Percentiles rank a stretch among this genome's conserved stretches.
These are phyloP conservation scores for Microtus ochrogaster DNA, from an alignment of 2,113 vertebrate genomes.

Conservation along the genomic window DNA sequence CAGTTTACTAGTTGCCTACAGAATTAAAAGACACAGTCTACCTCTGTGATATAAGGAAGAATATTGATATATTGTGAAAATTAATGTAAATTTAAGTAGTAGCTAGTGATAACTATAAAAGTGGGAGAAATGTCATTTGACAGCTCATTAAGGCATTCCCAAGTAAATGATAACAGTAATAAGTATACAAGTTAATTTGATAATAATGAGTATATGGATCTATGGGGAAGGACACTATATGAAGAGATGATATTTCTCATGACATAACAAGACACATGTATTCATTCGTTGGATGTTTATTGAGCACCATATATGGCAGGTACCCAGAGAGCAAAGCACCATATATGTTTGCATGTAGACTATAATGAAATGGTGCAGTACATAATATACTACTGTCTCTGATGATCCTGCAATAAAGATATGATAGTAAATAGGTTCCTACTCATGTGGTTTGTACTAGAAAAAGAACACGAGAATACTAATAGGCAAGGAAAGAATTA, in stretches of 20 bases:
- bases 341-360: not conserved
- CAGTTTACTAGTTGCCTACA: not conserved
- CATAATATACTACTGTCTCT: not conserved
- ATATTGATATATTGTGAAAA: not conserved
- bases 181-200: not conserved
- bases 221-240: not conserved
- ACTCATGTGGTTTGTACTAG: not conserved
- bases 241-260: not conserved
- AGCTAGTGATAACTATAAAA: not conserved
- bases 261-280: not conserved
- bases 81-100: not conserved
- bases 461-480: not conserved
- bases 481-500: not conserved
- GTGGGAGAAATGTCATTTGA: not conserved
- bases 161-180: not conserved
- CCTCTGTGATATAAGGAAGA: not conserved
- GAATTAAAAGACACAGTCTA: not conserved
- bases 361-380: not conserved
- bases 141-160: not conserved
- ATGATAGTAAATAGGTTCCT: not conserved
- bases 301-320: not conserved
- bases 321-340: not conserved
- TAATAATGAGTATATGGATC: not conserved
- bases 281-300: not conserved
- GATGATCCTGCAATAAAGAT: not conserved